Evolutionary conservation across 2,888 invertebrate genomes (phyloP), one percentile per base, ranked within the genome.

Genomic region (Nesidiocoris tenuis): DNA sequence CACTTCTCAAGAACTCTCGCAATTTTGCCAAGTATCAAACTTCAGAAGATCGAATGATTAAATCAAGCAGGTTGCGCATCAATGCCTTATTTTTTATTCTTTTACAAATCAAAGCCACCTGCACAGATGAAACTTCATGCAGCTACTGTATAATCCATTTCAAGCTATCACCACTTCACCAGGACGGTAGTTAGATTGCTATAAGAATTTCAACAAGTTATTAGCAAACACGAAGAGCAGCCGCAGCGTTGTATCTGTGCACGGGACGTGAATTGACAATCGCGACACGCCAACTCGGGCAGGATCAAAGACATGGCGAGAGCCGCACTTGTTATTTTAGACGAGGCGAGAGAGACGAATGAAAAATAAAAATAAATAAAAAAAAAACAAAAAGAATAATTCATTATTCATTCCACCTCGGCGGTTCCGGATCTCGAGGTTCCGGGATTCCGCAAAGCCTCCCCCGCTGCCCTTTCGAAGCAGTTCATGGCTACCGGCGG

Each of bases 361-460:
- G 12, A 39, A 39, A 39, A 7, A 39, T 7, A 39, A 39, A 39
- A 7, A 39, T 39, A 39, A 39, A 39, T 39, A 39, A 39, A 39
- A 7, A 59, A 18, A 59, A 65, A 61, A 59, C 16, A 24, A 24
- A 59, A 22, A 70, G 61, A 72, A 61, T 61, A 61, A 72, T 72
- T 61, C 72, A 72, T 72, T 72, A 72, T 72, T 72, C 72, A 72
- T 72, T 61, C 63, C 63, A 39, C 24, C 72, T 72, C 39, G 72
- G 61, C 61, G 61, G 61, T 71, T 71, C 71, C 71, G 63, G 23
- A 72, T 72, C 72, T 61, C 22, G 61, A 56, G 61, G 24, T 23
- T 16, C 63, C 16, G 61, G 72, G 23, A n/a, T 70, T 39, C 61
- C 61, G 61, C 61, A 72, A 72, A 63, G 61, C 72, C 72, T n/a